Evolutionary conservation across 2,113 vertebrate species (phyloP), one percentile per base, ranked within the genome.

Genomic region (Triplophysa rosa): DNA sequence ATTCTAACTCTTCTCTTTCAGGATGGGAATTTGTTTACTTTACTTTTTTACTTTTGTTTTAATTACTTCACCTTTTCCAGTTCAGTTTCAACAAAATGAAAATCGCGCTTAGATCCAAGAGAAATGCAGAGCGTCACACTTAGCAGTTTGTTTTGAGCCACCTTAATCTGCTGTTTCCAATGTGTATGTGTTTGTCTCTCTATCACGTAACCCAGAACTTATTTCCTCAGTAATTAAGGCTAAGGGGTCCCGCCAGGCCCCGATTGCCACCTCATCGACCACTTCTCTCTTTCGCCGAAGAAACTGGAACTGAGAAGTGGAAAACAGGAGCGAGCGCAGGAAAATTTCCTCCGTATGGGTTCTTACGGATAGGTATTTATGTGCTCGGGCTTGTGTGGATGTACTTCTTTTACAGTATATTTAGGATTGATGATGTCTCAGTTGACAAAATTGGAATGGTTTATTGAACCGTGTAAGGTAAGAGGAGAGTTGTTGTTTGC

Each of bases 311-410:
- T 95, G 96, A 96, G 96, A 95, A 94, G 94, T 95, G 96, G 94
- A 95, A 93, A 96, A 98, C 95, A 97, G 95, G 95, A 95, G 94
- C 95, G 95, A 97, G 95, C 95, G 94, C 93, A 96, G 96, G 95
- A 96, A 93, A 97, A 96, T 96, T 94, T 94, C 96, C 87, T 94
- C 96, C 96, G 92, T 98, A 97, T 97, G 95, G 95, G 96, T 97
- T 98, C 98, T 99, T 96, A 90, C 96, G 95, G 96, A 98, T 99
- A 99, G 98, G 98, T 99, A 99, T 99, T 99, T 99, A 98, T 98
- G 96, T 96, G 94, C 92, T 96, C 94, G 96, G 95, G 97, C 96
- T 97, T 97, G 96, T 98, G 98, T 98, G 96, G 96, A 95, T 98
- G 95, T 98, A 95, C 88, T 94, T 76, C 92, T 95, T 95, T 95